Percentiles rank a stretch among this genome's conserved stretches.
phyloP scores from a whole-genome alignment of 37 sponge, comb jelly and placozoan species.

The Tethya wilhelma region DNA sequence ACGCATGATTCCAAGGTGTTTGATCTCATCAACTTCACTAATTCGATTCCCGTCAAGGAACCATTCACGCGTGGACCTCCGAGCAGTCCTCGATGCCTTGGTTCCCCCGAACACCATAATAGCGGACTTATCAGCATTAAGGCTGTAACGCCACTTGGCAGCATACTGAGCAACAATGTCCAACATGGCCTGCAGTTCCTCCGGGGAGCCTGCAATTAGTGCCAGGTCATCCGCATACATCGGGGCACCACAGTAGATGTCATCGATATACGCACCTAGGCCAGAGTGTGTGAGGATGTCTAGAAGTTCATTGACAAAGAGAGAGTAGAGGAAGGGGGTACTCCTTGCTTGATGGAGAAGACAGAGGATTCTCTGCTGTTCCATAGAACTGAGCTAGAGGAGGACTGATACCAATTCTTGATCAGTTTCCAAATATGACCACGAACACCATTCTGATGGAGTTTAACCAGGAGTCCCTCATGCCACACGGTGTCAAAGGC shows the following conservation, averaged over 20 bases:
- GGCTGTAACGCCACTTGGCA: background rate
- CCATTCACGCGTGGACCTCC: background rate
- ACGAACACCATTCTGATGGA: no score
- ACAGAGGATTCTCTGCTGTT: no score
- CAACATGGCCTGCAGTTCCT: background rate
- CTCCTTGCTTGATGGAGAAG: no score
- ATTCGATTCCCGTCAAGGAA: background rate
- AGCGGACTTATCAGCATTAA: background rate
- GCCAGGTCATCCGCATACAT: no score
- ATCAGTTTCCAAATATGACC: no score
- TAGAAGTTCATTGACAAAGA: conserved; percentile 8
- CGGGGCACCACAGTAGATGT: background rate
- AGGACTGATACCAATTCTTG: no score
- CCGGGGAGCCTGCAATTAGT: background rate
- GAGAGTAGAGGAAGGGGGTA: background rate
- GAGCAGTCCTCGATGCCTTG: background rate
- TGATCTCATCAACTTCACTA: no score
- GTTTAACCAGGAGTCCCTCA: no score
- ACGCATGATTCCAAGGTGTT: background rate
- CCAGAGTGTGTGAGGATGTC: background rate
- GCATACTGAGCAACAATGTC: conserved; percentile 14
- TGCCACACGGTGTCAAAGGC: no score
- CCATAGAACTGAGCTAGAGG: no score
- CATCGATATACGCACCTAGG: background rate
- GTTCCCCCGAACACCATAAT: conserved; percentile 1